Percentiles rank a stretch among this genome's conserved stretches.
These are phyloP conservation scores for Schizaphis graminum DNA, from an alignment of 2,888 invertebrate genomes.

Conservation along the genomic window DNA sequence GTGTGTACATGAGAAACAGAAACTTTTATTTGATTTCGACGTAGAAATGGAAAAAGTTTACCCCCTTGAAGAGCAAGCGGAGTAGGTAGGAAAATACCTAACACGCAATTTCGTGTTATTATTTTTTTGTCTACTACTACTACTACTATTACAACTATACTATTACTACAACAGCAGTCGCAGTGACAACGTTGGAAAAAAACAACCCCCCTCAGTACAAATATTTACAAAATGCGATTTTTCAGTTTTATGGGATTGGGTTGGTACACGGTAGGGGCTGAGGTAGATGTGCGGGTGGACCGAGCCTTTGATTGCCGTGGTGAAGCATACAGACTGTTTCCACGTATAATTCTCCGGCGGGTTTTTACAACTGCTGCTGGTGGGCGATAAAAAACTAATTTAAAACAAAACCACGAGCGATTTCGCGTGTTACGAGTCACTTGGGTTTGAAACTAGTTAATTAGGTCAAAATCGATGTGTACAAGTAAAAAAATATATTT, in stretches of 20 bases:
- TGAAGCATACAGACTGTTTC: neutral
- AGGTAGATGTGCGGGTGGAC: neutral
- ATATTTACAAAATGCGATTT: constrained; percentile 57
- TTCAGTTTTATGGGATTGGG: constrained; percentile 34
- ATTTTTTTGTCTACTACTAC: constrained; percentile 49
- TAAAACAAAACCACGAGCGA: constrained; percentile 56
- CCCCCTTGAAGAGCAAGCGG: neutral
- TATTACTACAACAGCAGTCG: neutral
- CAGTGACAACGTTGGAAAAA: constrained; percentile 12
- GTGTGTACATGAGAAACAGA: constrained; percentile 27
- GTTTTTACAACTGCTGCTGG: constrained; percentile 24
- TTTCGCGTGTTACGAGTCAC: constrained; percentile 59
- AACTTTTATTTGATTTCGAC: constrained; percentile 62
- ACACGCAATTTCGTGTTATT: constrained; percentile 62
- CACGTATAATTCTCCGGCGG: neutral
- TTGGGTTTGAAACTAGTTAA: constrained; percentile 50
- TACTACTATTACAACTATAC: neutral
- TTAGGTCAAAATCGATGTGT: constrained; percentile 58
- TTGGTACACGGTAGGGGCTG: neutral
- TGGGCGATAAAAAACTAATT: constrained; percentile 61
- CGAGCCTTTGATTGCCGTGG: constrained; percentile 16
- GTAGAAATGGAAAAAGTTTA: constrained; percentile 64
- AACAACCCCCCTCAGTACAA: constrained; percentile 4
- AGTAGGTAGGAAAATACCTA: constrained; percentile 30
- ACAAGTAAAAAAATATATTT: neutral